These are phyloP conservation scores for Drosophila nr. medialis DNA, from an alignment of 2,888 invertebrate genomes.

Conservation along the genomic window DNA sequence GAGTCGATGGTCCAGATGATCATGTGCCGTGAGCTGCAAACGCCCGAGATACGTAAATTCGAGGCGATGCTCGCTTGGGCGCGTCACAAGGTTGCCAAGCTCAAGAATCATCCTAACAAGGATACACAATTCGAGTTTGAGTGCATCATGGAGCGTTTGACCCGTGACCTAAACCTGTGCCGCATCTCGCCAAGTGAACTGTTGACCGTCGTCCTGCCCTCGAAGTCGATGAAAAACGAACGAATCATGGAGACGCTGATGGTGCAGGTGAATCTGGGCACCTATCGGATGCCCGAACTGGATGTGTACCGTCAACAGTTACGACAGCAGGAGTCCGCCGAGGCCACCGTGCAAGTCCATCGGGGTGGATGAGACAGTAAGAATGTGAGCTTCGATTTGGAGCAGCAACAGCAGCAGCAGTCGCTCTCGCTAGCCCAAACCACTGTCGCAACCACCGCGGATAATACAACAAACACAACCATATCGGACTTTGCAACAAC, in stretches of 20 bases:
- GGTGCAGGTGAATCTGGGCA: constrained; percentile 96
- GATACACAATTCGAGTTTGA: constrained; percentile 95
- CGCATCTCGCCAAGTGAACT: constrained; percentile 96
- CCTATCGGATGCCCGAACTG: constrained; percentile 95
- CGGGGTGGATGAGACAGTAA: constrained; percentile 85
- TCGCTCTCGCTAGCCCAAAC: constrained; percentile 46
- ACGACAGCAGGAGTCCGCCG: constrained; percentile 94
- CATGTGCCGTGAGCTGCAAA: constrained; percentile 95
- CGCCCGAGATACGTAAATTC: constrained; percentile 95
- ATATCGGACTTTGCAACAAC: not conserved
- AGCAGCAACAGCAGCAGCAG: constrained; percentile 72
- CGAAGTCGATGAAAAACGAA: constrained; percentile 96
- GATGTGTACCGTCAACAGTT: constrained; percentile 94
- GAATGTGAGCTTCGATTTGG: constrained; percentile 85
- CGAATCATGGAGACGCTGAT: constrained; percentile 95
- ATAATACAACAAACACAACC: not conserved
- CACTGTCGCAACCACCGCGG: constrained; percentile 31
- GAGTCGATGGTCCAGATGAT: constrained; percentile 98
- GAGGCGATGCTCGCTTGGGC: constrained; percentile 97
- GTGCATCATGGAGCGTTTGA: constrained; percentile 96
- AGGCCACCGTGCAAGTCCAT: constrained; percentile 87
- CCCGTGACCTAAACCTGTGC: constrained; percentile 94
- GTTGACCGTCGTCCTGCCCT: constrained; percentile 95
- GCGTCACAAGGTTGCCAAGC: constrained; percentile 89
- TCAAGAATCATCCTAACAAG: constrained; percentile 91